phyloP scores from a whole-genome alignment of 2,888 invertebrate genomes.

The Galerucella pusilla region DNA sequence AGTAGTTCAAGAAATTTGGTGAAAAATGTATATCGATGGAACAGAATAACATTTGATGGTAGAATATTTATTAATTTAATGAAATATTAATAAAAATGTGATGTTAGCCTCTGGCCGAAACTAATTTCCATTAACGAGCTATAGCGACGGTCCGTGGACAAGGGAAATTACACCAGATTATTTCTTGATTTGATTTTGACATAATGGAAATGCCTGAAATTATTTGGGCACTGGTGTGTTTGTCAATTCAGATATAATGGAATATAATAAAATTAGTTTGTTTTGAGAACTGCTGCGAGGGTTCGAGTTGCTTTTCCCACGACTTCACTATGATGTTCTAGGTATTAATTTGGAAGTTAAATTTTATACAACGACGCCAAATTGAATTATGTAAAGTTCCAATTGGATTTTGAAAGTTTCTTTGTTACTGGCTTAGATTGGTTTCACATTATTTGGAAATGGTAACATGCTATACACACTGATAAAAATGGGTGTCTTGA shows the following conservation, averaged over 20 bases:
- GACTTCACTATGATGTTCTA: background rate
- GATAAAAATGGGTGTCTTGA: no score
- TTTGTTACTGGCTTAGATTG: constrained; percentile 16
- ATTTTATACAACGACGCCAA: constrained; percentile 25
- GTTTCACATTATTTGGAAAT: background rate
- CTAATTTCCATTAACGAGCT: background rate
- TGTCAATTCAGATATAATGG: constrained; percentile 38
- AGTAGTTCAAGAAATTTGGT: no score
- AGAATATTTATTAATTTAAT: no score
- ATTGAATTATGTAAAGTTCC: constrained; percentile 26
- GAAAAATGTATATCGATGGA: no score
- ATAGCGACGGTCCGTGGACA: constrained; percentile 11
- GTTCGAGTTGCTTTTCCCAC: constrained; percentile 15
- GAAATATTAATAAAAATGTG: no score
- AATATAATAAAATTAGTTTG: constrained; percentile 40
- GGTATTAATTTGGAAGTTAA: constrained; percentile 4
- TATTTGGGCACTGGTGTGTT: constrained; percentile 32
- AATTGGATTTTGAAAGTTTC: constrained; percentile 26
- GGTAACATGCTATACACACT: no score
- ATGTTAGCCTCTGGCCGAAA: background rate
- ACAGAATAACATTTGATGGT: no score
- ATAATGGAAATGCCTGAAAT: constrained; percentile 35
- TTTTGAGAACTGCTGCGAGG: constrained; percentile 12
- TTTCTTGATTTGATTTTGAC: constrained; percentile 28
- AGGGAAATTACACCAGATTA: constrained; percentile 33